Percentiles rank a stretch among this genome's conserved stretches.
Conservation (phyloP, 2,888 invertebrate genomes). For the Melanostoma scalare region DNA sequence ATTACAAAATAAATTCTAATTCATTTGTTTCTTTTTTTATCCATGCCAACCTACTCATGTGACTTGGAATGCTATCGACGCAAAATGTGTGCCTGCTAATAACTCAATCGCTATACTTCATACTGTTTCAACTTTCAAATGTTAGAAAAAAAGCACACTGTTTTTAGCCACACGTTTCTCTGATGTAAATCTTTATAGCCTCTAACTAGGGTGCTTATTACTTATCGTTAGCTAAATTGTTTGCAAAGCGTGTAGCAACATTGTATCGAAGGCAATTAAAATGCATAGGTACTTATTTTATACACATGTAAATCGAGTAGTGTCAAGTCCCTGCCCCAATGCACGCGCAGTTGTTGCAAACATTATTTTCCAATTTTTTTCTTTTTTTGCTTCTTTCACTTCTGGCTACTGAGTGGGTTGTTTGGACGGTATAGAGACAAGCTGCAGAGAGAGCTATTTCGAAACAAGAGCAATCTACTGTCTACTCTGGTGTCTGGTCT, state of each 20-base stretch:
- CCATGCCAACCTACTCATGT: too few species aligned
- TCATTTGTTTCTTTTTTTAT: too few species aligned
- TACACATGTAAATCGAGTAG: neutral
- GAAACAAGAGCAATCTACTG: neutral
- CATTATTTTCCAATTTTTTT: conserved; percentile 11
- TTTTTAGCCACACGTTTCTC: too few species aligned
- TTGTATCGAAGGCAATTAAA: conserved; percentile 43
- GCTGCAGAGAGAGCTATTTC: neutral
- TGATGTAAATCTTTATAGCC: too few species aligned
- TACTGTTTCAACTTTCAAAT: too few species aligned
- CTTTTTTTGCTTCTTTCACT: neutral
- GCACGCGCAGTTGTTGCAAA: conserved; percentile 62
- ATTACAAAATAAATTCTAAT: too few species aligned
- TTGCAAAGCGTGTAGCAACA: conserved; percentile 36
- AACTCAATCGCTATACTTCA: too few species aligned
- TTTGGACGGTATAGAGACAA: neutral
- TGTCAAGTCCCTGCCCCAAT: conserved; percentile 64
- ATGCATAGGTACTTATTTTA: neutral
- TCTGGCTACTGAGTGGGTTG: neutral
- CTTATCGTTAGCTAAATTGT: conserved; percentile 9
- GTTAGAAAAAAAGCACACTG: too few species aligned
- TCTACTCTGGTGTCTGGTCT: too few species aligned
- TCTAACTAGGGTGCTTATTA: neutral
- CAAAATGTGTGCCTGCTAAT: too few species aligned
- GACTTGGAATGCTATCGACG: too few species aligned